Evolutionary conservation across 1,140 invertebrate genomes (phyloP), one percentile per base, ranked within the genome.

Genomic region (Monomorium pharaonis): DNA sequence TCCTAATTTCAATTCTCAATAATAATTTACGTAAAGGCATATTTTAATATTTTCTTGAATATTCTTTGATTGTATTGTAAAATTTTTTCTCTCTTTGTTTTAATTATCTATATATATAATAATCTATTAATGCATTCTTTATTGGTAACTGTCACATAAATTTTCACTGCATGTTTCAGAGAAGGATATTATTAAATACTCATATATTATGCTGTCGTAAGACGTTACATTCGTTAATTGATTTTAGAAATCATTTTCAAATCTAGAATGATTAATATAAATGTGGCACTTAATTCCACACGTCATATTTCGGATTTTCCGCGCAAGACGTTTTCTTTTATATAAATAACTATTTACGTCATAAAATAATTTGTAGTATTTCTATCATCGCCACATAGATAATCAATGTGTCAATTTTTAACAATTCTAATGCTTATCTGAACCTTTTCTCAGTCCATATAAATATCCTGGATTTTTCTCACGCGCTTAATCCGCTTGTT

Each of bases 401-500:
- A 21, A 67, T 42, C n/a, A 67, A 67, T 27, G 14, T 27, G n/a
- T 70, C 24, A 7, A 30, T 49, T 65, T 33, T 37, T 42, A n/a
- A 1, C 33, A 2, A 69, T 24, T 14, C 2, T 14, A 7, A 56
- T 51, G 3, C 16, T 42, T 42, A 10, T 33, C 24, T 44, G 14
- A 67, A 67, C 10, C 7, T 33, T 12, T 58, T 27, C n/a, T n/a
- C 51, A 5, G 18, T 24, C 14, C n/a, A 58, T 58, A 21, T 49
- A 49, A 78, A 78, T 42, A 65, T 63, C 12, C 12, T 24, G 56
- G 9, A 37, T 42, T 69, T 80, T 30, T 54, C 24, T 70, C 63
- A 37, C 9, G 12, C 58, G 42, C 21, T 77, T 62, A 62, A 58
- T 37, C 27, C 49, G 33, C 9, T 84, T 49, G 44, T 33, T 78